Evolutionary conservation across 2,888 invertebrate genomes (phyloP).

Genomic region (Stomorhina lunata): DNA sequence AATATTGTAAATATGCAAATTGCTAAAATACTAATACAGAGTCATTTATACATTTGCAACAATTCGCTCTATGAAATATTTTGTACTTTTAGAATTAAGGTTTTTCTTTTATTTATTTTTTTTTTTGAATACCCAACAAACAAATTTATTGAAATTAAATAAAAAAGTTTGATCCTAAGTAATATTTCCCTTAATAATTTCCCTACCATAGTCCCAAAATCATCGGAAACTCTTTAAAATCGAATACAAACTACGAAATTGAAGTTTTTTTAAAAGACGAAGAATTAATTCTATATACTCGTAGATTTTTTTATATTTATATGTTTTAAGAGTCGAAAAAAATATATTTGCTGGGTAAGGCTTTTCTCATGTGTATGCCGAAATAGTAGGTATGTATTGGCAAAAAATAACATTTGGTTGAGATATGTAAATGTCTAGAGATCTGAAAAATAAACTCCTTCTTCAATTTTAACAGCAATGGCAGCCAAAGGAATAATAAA

Average conservation of each 20-base stretch:
- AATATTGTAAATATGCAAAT: slow-evolving; percentile 65
- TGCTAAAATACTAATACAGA: slow-evolving; percentile 54
- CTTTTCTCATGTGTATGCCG: slow-evolving; percentile 27
- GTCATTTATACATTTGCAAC: slow-evolving; percentile 15
- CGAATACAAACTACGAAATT: too few relatives aligned
- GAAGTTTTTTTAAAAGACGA: too few relatives aligned
- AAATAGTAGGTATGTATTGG: slow-evolving; percentile 38
- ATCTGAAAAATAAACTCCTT: slow-evolving; percentile 40
- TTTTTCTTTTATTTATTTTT: not conserved
- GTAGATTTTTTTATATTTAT: too few relatives aligned
- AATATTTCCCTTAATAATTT: too few relatives aligned
- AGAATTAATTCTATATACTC: too few relatives aligned
- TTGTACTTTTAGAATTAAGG: slow-evolving; percentile 1
- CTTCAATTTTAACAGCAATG: slow-evolving; percentile 33
- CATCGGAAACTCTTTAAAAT: too few relatives aligned
- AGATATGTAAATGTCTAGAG: slow-evolving; percentile 48
- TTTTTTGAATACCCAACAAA: too few relatives aligned
- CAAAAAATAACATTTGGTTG: slow-evolving; percentile 38
- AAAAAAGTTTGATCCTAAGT: too few relatives aligned
- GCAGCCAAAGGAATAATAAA: slow-evolving; percentile 15
- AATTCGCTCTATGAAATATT: slow-evolving; percentile 26
- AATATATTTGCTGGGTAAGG: too few relatives aligned
- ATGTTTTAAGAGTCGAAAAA: too few relatives aligned
- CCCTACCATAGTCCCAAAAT: too few relatives aligned
- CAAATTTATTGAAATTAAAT: too few relatives aligned